phyloP scores from a whole-genome alignment of 2,888 invertebrate species.

The Apantesis nais region DNA sequence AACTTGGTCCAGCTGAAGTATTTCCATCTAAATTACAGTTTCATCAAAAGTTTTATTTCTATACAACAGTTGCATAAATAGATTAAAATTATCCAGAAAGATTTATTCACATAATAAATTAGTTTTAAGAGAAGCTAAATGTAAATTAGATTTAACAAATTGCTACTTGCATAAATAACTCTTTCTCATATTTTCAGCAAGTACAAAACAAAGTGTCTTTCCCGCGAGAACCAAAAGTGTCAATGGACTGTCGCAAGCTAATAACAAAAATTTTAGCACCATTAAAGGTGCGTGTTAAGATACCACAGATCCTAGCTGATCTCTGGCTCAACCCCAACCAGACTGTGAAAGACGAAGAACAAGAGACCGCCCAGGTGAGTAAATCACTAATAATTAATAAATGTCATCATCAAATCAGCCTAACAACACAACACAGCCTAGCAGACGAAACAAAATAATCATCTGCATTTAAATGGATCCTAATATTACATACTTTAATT shows the following conservation, averaged over 20 bases:
- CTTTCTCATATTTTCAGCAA: conserved; percentile 79
- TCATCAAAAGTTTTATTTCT: too few species aligned
- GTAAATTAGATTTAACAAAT: too few species aligned
- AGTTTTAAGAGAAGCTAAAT: background rate
- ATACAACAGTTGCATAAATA: background rate
- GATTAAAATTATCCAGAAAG: background rate
- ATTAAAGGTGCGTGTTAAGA: conserved; percentile 87
- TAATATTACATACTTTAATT: too few species aligned
- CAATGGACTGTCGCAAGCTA: conserved; percentile 87
- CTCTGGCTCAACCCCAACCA: conserved; percentile 86
- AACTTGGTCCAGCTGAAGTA: too few species aligned
- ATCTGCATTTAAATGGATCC: background rate
- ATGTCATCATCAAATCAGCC: background rate
- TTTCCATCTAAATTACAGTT: too few species aligned
- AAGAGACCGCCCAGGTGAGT: conserved; percentile 50
- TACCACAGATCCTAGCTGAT: conserved; percentile 88
- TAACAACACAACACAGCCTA: background rate
- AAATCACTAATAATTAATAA: conserved; percentile 35
- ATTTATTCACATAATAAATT: background rate
- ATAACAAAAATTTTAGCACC: conserved; percentile 90
- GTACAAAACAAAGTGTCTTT: conserved; percentile 90
- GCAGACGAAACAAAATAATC: background rate
- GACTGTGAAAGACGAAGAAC: conserved; percentile 69
- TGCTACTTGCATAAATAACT: background rate
- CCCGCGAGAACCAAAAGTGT: conserved; percentile 88